phyloP scores from a whole-genome alignment of 2,797 vertebrate genomes.

The Triplophysa bombifrons region DNA sequence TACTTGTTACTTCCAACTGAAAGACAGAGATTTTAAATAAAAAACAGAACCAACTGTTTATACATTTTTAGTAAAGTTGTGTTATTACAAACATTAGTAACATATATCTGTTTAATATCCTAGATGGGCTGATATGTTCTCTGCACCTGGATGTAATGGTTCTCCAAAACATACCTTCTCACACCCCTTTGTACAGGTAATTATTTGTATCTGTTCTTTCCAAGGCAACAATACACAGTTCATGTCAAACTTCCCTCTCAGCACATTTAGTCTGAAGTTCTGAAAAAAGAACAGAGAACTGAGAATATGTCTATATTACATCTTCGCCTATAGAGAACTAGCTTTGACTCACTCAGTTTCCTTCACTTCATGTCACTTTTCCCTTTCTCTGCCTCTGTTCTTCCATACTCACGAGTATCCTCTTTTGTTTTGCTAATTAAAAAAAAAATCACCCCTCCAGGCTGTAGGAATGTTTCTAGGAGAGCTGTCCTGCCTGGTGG shows the following conservation, averaged over 20 bases:
- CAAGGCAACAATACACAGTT: background rate
- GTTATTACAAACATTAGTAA: background rate
- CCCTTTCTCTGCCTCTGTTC: no score
- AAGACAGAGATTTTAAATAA: background rate
- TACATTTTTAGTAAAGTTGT: no score
- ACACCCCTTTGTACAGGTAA: slow-evolving; percentile 93
- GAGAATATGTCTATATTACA: background rate
- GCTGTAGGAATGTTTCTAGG: slow-evolving; percentile 94
- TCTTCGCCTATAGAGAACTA: slow-evolving; percentile 8
- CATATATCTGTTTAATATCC: slow-evolving; percentile 36
- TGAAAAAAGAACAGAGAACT: slow-evolving; percentile 7
- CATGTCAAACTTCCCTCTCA: background rate
- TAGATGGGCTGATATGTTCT: slow-evolving; percentile 91
- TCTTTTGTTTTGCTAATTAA: background rate
- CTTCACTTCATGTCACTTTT: background rate
- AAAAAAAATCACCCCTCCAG: slow-evolving; percentile 63
- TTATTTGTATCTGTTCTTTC: background rate
- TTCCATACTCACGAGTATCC: background rate
- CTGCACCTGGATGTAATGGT: slow-evolving; percentile 74
- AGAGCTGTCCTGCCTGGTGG: slow-evolving; percentile 86
- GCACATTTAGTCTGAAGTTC: background rate
- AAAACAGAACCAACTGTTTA: background rate
- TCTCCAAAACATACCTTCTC: slow-evolving; percentile 75
- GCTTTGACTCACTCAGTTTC: slow-evolving; percentile 2
- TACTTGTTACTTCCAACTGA: background rate